Percentiles rank a stretch among this genome's conserved stretches.
phyloP scores from a whole-genome alignment of 2,888 invertebrate genomes.

The Chymomyza procnemis region DNA sequence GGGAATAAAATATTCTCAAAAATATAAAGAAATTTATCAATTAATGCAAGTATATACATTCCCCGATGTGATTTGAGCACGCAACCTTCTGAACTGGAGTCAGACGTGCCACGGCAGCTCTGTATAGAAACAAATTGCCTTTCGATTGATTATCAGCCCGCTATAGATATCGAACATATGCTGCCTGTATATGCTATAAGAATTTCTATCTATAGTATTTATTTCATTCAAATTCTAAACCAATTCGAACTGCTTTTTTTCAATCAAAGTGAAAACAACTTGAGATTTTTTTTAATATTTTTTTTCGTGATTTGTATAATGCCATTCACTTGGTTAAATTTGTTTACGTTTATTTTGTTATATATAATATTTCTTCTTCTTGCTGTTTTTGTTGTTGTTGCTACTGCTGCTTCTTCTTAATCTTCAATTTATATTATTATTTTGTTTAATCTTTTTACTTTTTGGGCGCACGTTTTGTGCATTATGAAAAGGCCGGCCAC shows the following conservation, averaged over 20 bases:
- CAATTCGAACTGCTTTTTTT: neutral
- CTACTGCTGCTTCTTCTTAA: neutral
- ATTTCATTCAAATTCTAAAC: neutral
- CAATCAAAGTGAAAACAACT: neutral
- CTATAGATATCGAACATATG: no score
- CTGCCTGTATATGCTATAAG: no score
- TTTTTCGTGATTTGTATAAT: neutral
- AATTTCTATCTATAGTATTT: neutral
- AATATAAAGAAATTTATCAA: neutral
- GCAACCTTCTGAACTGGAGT: constrained; percentile 62
- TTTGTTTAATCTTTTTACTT: neutral
- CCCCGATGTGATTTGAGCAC: constrained; percentile 66
- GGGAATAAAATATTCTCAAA: neutral
- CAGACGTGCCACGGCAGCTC: constrained; percentile 62
- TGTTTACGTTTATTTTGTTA: neutral
- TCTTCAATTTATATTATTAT: neutral
- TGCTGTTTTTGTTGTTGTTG: neutral
- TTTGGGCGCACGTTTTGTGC: neutral
- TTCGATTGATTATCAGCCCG: neutral
- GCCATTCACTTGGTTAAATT: neutral
- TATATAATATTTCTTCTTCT: neutral
- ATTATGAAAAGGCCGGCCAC: neutral
- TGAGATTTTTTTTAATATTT: neutral
- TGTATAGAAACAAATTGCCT: neutral
- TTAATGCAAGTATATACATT: no score